Conservation (phyloP, 2,888 invertebrate genomes). For the Hyles lineata region DNA sequence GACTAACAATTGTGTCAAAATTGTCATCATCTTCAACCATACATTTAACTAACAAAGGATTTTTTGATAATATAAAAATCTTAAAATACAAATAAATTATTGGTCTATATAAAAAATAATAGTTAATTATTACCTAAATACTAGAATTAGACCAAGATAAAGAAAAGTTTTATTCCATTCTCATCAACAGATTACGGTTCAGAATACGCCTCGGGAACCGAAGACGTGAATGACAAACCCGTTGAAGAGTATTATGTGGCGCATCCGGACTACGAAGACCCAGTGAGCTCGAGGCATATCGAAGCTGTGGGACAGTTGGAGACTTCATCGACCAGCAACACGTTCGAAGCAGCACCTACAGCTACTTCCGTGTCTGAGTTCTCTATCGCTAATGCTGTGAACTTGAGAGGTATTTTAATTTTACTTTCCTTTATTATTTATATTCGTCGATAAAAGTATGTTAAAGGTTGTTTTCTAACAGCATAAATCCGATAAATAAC, state of each 20-base stretch:
- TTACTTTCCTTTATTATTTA: no score
- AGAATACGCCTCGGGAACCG: constrained; percentile 55
- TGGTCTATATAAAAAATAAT: no score
- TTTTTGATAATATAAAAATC: background rate
- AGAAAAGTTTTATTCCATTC: no score
- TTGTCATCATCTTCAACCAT: no score
- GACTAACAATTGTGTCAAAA: no score
- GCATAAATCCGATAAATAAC: no score
- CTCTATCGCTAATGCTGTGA: constrained; percentile 75
- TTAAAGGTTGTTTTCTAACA: no score
- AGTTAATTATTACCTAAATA: no score
- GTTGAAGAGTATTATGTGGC: constrained; percentile 66
- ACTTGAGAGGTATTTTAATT: constrained; percentile 69
- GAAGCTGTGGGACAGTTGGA: constrained; percentile 58
- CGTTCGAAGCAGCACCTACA: constrained; percentile 62
- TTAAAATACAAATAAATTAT: no score
- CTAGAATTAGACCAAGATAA: no score
- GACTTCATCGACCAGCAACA: constrained; percentile 50
- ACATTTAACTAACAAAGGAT: no score
- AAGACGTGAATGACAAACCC: constrained; percentile 45
- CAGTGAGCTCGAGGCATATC: constrained; percentile 60
- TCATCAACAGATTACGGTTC: constrained; percentile 61
- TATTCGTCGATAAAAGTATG: no score
- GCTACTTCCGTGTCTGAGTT: constrained; percentile 68
- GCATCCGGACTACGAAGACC: constrained; percentile 61